phyloP scores from a whole-genome alignment of 2,797 vertebrate species.

The Brachyrhaphis roseni region DNA sequence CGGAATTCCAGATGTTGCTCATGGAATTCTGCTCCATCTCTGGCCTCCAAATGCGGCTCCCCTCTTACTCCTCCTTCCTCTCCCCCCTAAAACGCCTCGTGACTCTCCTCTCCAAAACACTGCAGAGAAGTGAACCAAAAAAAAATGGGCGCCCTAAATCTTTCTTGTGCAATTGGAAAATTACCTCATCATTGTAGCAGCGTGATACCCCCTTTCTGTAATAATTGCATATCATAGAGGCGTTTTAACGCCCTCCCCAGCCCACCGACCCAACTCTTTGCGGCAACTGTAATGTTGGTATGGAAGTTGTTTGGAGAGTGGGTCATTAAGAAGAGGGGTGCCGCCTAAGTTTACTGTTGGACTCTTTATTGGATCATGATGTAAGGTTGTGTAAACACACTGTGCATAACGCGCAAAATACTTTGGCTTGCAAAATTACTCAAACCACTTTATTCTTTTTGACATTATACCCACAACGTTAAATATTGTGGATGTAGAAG shows the following conservation, averaged over 20 bases:
- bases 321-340: conserved; percentile 50
- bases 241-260: conserved; percentile 18
- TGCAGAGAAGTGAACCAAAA: conserved; percentile 20
- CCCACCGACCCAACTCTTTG: conserved; percentile 30
- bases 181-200: conserved; percentile 58
- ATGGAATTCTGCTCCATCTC: conserved; percentile 79
- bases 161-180: conserved; percentile 63
- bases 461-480: background rate
- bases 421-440: background rate
- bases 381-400: conserved; percentile 33
- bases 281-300: background rate
- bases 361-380: conserved; percentile 51
- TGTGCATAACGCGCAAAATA: conserved; percentile 35
- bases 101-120: conserved; percentile 67
- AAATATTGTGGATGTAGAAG: background rate
- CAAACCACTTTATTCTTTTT: background rate
- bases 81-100: conserved; percentile 54
- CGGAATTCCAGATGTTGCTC: conserved; percentile 84
- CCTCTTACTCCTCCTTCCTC: conserved; percentile 40
- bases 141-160: conserved; percentile 57
- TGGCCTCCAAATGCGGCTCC: conserved; percentile 77
- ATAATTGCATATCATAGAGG: conserved; percentile 55
- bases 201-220: conserved; percentile 32
- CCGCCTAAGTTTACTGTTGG: conserved; percentile 57
- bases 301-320: conserved; percentile 48